phyloP scores from a whole-genome alignment of 2,797 vertebrate genomes.

The Calcarius lapponicus region DNA sequence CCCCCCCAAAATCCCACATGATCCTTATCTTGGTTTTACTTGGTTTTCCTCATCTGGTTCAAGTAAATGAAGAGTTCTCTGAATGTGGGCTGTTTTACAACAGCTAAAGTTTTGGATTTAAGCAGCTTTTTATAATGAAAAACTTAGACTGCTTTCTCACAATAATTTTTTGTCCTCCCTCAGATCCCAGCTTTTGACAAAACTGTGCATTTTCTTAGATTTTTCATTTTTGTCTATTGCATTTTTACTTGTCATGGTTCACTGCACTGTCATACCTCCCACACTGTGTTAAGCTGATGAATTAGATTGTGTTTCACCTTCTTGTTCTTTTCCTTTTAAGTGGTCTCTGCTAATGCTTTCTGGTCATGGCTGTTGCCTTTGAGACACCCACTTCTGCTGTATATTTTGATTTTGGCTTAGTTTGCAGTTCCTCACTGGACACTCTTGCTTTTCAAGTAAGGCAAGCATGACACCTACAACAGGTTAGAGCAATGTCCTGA shows the following conservation, averaged over 20 bases:
- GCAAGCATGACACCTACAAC: neutral
- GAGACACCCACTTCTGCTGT: neutral
- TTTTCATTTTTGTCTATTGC: neutral
- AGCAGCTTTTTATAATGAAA: neutral
- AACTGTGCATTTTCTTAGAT: neutral
- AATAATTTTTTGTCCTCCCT: neutral
- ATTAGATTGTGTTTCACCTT: neutral
- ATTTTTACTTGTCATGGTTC: neutral
- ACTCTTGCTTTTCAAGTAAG: slow-evolving; percentile 31
- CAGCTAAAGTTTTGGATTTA: neutral
- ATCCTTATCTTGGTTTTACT: neutral
- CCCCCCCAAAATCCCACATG: fast-evolving
- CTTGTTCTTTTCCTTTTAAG: neutral
- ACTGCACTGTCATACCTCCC: neutral
- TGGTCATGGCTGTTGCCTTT: neutral
- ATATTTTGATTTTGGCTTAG: neutral
- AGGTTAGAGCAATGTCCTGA: neutral
- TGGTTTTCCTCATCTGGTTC: neutral
- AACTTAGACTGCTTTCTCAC: neutral
- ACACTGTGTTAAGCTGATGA: neutral
- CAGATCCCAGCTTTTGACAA: neutral
- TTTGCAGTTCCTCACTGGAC: neutral
- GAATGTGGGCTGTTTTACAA: neutral
- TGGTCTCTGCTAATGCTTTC: neutral
- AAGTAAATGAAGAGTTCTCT: neutral